Evolutionary conservation across 1,140 invertebrate species (phyloP).

Genomic region (Neocloeon triangulifer): DNA sequence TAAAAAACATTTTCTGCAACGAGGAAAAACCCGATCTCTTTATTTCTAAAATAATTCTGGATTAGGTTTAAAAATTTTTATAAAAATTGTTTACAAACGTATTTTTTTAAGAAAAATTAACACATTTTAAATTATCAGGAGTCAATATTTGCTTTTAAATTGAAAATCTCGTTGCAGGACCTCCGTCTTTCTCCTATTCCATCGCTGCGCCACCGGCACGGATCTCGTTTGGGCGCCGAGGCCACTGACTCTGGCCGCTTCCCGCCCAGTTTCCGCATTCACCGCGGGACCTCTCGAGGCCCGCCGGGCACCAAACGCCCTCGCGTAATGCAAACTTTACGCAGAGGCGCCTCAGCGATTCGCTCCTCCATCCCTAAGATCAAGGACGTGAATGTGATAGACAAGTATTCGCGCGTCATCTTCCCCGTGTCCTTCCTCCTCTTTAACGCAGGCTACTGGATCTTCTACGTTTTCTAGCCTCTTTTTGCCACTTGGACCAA

Average conservation of each 20-base stretch:
- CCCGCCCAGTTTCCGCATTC: slow-evolving; percentile 57
- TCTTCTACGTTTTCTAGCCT: slow-evolving; percentile 72
- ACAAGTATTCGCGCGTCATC: slow-evolving; percentile 82
- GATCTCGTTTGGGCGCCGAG: too few species aligned
- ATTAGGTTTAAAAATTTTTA: too few species aligned
- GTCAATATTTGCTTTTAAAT: too few species aligned
- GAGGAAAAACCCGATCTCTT: too few species aligned
- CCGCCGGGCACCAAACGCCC: slow-evolving; percentile 29
- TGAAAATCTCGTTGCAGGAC: too few species aligned
- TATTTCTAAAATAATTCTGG: too few species aligned
- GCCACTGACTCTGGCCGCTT: too few species aligned
- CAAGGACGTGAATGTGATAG: slow-evolving; percentile 91
- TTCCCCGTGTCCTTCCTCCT: slow-evolving; percentile 86
- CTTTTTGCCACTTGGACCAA: too few species aligned
- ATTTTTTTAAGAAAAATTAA: too few species aligned
- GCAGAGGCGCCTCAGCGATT: slow-evolving; percentile 50
- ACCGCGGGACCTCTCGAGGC: slow-evolving; percentile 24
- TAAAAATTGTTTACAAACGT: too few species aligned
- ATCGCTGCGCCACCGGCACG: slow-evolving; percentile 45
- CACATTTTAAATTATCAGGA: too few species aligned
- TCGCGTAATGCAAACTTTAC: slow-evolving; percentile 51
- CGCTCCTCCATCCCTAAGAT: slow-evolving; percentile 76
- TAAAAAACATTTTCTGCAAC: too few species aligned
- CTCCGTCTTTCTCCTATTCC: slow-evolving; percentile 61
- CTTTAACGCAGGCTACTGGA: slow-evolving; percentile 88